Conservation (phyloP, 1,140 invertebrate genomes). For the Oppia nitens region DNA sequence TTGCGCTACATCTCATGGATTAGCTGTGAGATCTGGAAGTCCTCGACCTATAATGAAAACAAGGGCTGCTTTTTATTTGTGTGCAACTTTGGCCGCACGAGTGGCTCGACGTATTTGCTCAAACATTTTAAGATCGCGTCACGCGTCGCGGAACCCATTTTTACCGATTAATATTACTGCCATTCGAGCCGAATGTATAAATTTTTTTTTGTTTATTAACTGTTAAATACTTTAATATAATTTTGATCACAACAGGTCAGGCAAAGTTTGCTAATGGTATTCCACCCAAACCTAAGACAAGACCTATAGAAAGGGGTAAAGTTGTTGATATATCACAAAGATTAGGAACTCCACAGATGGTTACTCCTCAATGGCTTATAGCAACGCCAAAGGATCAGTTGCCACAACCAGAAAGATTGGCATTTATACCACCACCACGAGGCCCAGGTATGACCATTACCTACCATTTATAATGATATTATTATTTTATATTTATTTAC, state of each 20-base stretch:
- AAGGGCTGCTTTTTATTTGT: constrained; percentile 80
- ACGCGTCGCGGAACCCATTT: constrained; percentile 71
- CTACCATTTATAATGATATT: not conserved
- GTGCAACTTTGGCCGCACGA: constrained; percentile 65
- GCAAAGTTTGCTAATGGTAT: constrained; percentile 27
- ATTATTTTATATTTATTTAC: not conserved
- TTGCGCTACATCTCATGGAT: constrained; percentile 73
- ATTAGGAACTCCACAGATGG: constrained; percentile 45
- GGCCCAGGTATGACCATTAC: constrained; percentile 40
- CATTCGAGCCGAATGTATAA: constrained; percentile 67
- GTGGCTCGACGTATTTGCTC: constrained; percentile 64
- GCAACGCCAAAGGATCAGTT: constrained; percentile 57
- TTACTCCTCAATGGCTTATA: constrained; percentile 55
- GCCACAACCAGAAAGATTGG: constrained; percentile 55
- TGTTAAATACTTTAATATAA: not conserved
- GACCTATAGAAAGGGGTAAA: constrained; percentile 33
- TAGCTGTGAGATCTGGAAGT: constrained; percentile 46
- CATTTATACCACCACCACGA: constrained; percentile 71
- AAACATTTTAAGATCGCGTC: constrained; percentile 59
- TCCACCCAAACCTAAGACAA: constrained; percentile 16
- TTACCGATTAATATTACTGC: constrained; percentile 61
- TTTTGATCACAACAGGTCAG: constrained; percentile 32
- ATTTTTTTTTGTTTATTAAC: constrained; percentile 8
- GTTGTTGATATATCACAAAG: constrained; percentile 59
- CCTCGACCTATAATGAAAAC: constrained; percentile 90